These are phyloP conservation scores for Drosophila kanekoi DNA, from an alignment of 2,888 invertebrate genomes.

Conservation along the genomic window DNA sequence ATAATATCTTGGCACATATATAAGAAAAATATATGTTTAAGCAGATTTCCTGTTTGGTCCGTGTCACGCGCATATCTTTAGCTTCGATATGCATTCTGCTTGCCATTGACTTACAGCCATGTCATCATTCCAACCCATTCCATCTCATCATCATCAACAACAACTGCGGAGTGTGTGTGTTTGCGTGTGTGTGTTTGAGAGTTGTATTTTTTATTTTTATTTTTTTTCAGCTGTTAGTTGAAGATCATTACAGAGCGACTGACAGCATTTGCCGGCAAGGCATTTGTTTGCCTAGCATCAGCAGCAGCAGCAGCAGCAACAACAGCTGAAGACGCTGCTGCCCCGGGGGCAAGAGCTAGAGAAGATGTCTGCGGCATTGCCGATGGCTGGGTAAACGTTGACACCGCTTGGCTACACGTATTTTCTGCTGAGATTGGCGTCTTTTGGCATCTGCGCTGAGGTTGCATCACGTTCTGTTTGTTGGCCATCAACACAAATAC, in stretches of 20 bases:
- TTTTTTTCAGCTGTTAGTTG: slow-evolving; percentile 58
- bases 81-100: slow-evolving; percentile 43
- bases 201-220: slow-evolving; percentile 27
- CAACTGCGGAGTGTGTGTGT: slow-evolving; percentile 14
- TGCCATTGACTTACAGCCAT: slow-evolving; percentile 62
- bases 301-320: slow-evolving; percentile 43
- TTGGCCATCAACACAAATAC: slow-evolving; percentile 36
- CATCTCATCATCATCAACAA: slow-evolving; percentile 55
- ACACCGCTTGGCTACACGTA: slow-evolving; percentile 17
- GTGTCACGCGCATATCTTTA: slow-evolving; percentile 47
- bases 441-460: slow-evolving; percentile 24
- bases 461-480: slow-evolving; percentile 61
- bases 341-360: slow-evolving; percentile 23
- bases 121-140: slow-evolving; percentile 45
- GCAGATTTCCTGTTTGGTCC: neutral
- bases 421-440: slow-evolving; percentile 66
- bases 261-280: slow-evolving; percentile 55
- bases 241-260: slow-evolving; percentile 69
- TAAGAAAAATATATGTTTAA: too few relatives aligned
- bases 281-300: slow-evolving; percentile 55
- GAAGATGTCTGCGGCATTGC: slow-evolving; percentile 1
- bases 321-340: slow-evolving; percentile 45
- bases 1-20: too few relatives aligned
- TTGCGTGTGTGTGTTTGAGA: slow-evolving; percentile 13
- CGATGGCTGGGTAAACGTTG: slow-evolving; percentile 22